Evolutionary conservation across 2,113 vertebrate genomes (phyloP).

Genomic region (Ailuropoda melanoleuca): DNA sequence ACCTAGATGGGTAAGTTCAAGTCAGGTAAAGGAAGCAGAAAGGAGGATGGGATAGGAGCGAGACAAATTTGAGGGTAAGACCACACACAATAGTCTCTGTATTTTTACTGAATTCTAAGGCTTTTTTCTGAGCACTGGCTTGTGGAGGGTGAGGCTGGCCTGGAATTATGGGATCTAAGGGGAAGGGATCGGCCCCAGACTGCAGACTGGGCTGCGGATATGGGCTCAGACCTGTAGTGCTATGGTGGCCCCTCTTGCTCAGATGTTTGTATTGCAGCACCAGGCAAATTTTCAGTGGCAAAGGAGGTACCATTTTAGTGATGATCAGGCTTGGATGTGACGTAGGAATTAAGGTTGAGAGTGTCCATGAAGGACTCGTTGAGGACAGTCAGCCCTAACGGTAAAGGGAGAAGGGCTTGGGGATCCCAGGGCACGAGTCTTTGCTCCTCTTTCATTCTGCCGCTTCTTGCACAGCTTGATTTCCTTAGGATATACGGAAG

Average conservation of each 20-base stretch:
- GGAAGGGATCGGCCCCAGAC: neutral
- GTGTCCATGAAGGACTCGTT: neutral
- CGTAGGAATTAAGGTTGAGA: neutral
- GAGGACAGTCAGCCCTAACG: neutral
- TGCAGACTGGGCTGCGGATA: neutral
- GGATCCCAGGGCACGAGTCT: neutral
- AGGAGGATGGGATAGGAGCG: neutral
- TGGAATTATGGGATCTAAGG: neutral
- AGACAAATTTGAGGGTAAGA: neutral
- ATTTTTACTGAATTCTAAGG: slow-evolving; percentile 3
- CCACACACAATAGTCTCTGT: neutral
- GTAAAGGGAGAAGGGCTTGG: neutral
- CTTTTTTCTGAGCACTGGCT: neutral
- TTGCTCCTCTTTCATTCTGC: neutral
- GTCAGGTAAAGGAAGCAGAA: neutral
- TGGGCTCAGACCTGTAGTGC: neutral
- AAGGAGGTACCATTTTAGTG: neutral
- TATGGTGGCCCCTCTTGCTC: neutral
- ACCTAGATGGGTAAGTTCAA: neutral
- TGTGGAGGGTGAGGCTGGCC: neutral
- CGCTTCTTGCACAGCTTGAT: neutral
- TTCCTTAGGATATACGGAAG: neutral
- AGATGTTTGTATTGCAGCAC: neutral
- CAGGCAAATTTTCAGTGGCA: neutral
- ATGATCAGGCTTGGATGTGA: neutral